Base-by-base conservation (phyloP, 1,140 invertebrate genomes). In the Drosophila erecta region DNA sequence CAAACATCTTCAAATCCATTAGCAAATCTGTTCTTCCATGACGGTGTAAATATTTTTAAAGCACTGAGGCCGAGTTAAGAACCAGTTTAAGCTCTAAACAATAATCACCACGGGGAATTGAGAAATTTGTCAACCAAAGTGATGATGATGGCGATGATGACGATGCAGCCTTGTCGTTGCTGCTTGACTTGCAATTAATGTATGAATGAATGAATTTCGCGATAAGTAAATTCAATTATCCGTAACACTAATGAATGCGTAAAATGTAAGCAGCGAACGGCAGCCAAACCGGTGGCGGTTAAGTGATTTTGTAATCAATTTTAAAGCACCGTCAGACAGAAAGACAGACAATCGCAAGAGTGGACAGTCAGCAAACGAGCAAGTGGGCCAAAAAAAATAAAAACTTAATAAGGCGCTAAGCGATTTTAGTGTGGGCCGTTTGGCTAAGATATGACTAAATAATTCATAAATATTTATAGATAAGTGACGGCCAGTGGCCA, bases 161-260 rank as follows among this genome's bases (percentile, higher is more conserved):
- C 62, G 43, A 24, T 43, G 43, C 43, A 62, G 59, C 14, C 37
- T 37, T 46, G 38, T 37, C 14, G 40, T 40, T 40, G 30, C 56
- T 71, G 61, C 73, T 81, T 73, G 62, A 55, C 65, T 83, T 74
- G 79, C 74, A 77, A 61, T 83, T 75, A 59, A 71, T 83, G 79
- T 44, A 64, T 71, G 71, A 86, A 79, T 89, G 84, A 89, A 89
- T 89, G 84, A 77, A 78, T 89, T 84, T 77, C 46, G 64, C 85
- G 84, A 89, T 89, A 89, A 89, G 84, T 89, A 89, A 89, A 89
- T 89, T 89, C 84, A 89, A 89, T 89, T 89, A 89, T 80, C 76
- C 84, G 73, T 53, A 89, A 78, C 79, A 84, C 84, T 84, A 89
- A 89, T 89, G 76, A 89, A 89, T 89, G 84, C 79, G 84, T 89